Conservation (phyloP, 2,113 vertebrate species). For the Capricornis sumatraensis region DNA sequence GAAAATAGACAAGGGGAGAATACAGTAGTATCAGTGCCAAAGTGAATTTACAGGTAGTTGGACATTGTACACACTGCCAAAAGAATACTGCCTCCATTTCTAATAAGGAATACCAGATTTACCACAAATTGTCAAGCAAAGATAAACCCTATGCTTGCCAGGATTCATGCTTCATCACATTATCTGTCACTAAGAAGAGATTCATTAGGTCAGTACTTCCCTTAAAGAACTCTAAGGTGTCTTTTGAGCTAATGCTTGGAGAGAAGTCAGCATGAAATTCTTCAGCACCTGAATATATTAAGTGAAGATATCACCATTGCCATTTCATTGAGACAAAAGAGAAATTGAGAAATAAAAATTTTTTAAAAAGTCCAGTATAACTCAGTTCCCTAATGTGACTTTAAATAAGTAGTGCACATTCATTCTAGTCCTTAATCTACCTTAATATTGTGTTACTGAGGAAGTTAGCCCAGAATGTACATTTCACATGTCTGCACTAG, state of each 20-base stretch:
- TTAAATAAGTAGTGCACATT: neutral
- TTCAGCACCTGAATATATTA: neutral
- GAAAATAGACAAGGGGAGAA: conserved; percentile 51
- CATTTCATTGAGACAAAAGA: neutral
- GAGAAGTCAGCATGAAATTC: neutral
- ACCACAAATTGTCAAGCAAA: neutral
- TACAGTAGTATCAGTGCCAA: neutral
- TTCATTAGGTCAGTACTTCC: neutral
- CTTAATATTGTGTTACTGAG: neutral
- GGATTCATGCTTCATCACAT: neutral
- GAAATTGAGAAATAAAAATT: neutral
- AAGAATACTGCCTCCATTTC: neutral
- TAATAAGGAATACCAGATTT: neutral
- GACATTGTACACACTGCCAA: neutral
- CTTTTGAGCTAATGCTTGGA: neutral
- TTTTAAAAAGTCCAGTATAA: neutral
- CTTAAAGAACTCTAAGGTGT: neutral
- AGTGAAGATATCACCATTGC: neutral
- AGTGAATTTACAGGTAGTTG: conserved; percentile 47
- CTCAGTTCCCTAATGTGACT: neutral
- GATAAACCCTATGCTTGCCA: neutral
- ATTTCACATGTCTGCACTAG: neutral
- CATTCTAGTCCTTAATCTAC: neutral
- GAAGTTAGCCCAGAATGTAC: neutral
- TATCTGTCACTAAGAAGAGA: neutral